Evolutionary conservation across 2,113 vertebrate species (phyloP), one percentile per base, ranked within the genome.

Genomic region (Oncorhynchus masou): DNA sequence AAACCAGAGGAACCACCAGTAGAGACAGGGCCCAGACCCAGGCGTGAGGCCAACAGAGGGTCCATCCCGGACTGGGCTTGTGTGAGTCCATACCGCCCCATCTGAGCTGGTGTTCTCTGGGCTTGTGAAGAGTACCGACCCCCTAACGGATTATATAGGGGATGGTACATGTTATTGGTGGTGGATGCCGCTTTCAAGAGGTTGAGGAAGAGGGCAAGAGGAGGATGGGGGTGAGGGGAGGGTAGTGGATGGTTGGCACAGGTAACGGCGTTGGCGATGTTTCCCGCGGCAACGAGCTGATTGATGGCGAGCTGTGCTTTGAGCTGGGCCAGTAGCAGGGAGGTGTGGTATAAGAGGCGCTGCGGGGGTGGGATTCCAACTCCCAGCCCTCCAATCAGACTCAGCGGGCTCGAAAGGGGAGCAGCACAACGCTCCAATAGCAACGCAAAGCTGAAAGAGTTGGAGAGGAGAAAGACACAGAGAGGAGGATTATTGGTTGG

Each of bases 371-470:
- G 51, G 51, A 15, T 54, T 16, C 51, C 51, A 54, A 54, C 51
- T 54, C 93, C 57, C 64, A 87, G 72, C 77, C 79, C 84, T 74
- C 85, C 75, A 22, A 88, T 49, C 0, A 87, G 75, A 20, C 16
- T 54, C 51, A 19, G 51, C 4, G 78, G 74, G 74, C 73, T 75
- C 1, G 73, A 70, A 94, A 93, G 92, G 90, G 73, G 81, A 85
- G 94, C 92, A 88, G 93, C 91, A 89, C 92, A 94, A 94, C 88
- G 93, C 95, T 96, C 95, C 95, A 90, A 95, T 92, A 94, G 91
- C 89, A 96, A 96, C 87, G 95, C 94, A 97, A 95, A 94, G 95
- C 97, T 98, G 95, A 92, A 94, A 98, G 93, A 79, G 51, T 85
- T 82, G 49, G 51, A 54, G 71, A 74, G 74, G 78, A 83, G 24